These are phyloP conservation scores for Stratiomys singularior DNA, from an alignment of 2,888 invertebrate genomes.

Conservation along the genomic window DNA sequence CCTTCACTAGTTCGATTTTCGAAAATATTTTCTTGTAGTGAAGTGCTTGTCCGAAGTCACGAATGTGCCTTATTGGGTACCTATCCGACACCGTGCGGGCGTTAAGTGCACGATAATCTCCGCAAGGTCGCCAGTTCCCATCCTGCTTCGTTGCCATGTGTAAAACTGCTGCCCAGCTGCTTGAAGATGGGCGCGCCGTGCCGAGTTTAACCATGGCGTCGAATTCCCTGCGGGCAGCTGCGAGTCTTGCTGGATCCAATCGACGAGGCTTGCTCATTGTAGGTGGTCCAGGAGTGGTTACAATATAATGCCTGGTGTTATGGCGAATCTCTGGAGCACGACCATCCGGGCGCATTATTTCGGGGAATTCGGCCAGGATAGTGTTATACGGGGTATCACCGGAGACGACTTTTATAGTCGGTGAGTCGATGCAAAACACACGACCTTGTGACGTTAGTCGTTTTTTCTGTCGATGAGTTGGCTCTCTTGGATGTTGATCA, in stretches of 20 bases:
- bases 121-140: not conserved
- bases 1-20: conserved; percentile 56
- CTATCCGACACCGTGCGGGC: not conserved
- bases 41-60: conserved; percentile 52
- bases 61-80: conserved; percentile 22
- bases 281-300: not conserved
- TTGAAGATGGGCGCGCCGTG: conserved; percentile 62
- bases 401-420: fast-evolving
- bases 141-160: not conserved
- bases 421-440: fast-evolving
- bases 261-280: not conserved
- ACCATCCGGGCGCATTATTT: not conserved
- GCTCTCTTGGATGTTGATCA: not conserved
- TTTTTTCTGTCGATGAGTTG: not conserved
- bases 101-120: no score
- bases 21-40: no score
- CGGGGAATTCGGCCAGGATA: not conserved
- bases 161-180: conserved; percentile 61
- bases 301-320: not conserved
- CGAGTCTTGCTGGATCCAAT: not conserved
- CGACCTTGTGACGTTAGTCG: not conserved
- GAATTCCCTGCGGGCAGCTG: conserved; percentile 34
- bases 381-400: not conserved
- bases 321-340: not conserved
- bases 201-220: conserved; percentile 56